phyloP scores from a whole-genome alignment of 35 echinoderm and acorn worm genomes.

The Apostichopus parvimensis region DNA sequence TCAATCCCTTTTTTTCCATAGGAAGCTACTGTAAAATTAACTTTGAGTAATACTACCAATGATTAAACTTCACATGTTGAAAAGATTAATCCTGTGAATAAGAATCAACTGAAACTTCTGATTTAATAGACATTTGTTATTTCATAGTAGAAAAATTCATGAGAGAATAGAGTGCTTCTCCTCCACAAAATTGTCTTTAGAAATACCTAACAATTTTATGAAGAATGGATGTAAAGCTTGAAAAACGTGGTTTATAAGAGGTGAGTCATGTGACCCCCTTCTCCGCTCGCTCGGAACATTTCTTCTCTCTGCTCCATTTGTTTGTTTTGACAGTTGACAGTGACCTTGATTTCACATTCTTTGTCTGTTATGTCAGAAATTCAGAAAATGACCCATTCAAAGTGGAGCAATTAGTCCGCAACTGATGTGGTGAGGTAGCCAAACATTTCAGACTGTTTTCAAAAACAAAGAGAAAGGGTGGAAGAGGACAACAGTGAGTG shows the following conservation, averaged over 20 bases:
- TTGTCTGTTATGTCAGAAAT: neutral
- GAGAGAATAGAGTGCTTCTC: no score
- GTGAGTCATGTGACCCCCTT: neutral
- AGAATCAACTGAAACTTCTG: no score
- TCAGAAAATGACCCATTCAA: neutral
- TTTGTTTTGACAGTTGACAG: neutral
- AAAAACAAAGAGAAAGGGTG: neutral
- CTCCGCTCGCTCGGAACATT: neutral
- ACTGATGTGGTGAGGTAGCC: neutral
- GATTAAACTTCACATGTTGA: no score
- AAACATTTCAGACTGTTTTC: neutral
- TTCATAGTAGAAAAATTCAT: no score
- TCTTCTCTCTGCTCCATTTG: neutral
- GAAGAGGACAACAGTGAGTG: neutral
- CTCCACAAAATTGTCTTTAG: no score
- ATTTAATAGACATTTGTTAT: no score
- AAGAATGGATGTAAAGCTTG: no score
- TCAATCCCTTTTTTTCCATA: no score
- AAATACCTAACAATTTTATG: no score
- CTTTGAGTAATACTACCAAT: no score
- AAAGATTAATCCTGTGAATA: no score
- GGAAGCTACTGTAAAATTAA: no score
- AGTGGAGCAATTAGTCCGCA: neutral
- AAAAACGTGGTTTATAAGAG: neutral
- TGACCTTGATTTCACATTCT: neutral